These are phyloP conservation scores for Casuarius casuarius DNA, from an alignment of 2,113 vertebrate species.

Conservation along the genomic window DNA sequence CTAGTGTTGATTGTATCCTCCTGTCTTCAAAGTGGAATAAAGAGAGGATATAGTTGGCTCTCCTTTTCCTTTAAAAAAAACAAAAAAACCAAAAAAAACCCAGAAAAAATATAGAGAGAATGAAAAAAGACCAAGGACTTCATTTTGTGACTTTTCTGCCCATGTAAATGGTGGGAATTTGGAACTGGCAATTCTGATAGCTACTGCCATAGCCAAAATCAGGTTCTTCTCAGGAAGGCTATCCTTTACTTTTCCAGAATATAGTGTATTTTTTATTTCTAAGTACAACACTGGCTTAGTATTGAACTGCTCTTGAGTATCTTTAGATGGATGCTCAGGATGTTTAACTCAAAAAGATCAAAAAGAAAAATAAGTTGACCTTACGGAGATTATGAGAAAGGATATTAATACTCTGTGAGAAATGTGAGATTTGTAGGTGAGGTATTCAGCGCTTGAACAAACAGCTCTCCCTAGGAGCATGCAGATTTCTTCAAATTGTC, in stretches of 20 bases:
- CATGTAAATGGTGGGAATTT: neutral
- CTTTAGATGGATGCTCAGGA: neutral
- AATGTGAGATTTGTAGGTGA: neutral
- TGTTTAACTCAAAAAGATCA: neutral
- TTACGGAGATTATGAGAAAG: neutral
- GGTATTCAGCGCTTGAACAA: conserved; percentile 2
- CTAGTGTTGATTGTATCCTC: neutral
- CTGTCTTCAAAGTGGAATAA: neutral
- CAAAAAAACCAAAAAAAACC: too few species aligned
- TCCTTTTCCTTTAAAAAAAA: neutral
- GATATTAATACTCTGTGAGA: neutral
- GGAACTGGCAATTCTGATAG: neutral
- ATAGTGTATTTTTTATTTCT: neutral
- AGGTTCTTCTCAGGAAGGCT: neutral
- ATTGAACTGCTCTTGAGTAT: neutral
- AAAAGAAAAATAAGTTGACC: neutral
- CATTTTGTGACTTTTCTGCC: neutral
- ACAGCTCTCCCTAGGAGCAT: neutral
- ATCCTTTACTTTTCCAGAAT: neutral
- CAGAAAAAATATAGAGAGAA: neutral
- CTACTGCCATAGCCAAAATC: neutral
- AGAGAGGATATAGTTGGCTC: neutral
- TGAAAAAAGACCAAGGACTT: neutral
- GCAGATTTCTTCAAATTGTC: neutral
- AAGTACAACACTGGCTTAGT: neutral